Evolutionary conservation across 2,797 vertebrate species (phyloP).

Genomic region (Oreortyx pictus): DNA sequence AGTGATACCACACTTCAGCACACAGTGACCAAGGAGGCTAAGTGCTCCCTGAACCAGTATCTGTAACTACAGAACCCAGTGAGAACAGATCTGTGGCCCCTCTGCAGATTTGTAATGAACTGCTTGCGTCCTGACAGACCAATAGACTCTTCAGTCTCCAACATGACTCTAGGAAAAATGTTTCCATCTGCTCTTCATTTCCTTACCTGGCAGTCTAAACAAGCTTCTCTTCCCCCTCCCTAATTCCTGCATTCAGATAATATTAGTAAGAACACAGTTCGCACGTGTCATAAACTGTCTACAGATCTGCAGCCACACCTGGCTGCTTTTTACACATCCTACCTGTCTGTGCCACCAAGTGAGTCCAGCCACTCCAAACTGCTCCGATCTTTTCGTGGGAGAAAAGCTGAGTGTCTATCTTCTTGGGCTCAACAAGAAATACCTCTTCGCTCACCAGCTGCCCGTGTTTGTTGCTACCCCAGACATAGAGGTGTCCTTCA

Average conservation of each 20-base stretch:
- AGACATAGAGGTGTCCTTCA: slow-evolving; percentile 87
- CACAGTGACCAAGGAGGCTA: not conserved
- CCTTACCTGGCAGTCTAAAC: not conserved
- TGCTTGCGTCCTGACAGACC: not conserved
- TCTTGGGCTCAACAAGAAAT: slow-evolving; percentile 83
- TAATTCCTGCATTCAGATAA: not conserved
- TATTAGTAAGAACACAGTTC: not conserved
- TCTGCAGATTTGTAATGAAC: not conserved
- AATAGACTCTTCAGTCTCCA: not conserved
- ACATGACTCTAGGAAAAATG: accelerated
- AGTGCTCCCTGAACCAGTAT: not conserved
- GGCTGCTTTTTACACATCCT: slow-evolving; percentile 21
- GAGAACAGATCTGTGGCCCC: not conserved
- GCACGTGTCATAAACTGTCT: not conserved
- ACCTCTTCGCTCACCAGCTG: slow-evolving; percentile 82
- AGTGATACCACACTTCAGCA: not conserved
- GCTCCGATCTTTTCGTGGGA: slow-evolving; percentile 81
- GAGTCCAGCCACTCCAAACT: slow-evolving; percentile 94
- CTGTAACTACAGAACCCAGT: not conserved
- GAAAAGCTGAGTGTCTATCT: slow-evolving; percentile 79
- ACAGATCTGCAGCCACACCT: not conserved
- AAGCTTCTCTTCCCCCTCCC: not conserved
- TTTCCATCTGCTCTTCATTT: not conserved
- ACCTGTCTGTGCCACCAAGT: slow-evolving; percentile 90
- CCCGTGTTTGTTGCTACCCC: slow-evolving; percentile 92